phyloP scores from a whole-genome alignment of 2,113 vertebrate species.

The Dasyprocta punctata region DNA sequence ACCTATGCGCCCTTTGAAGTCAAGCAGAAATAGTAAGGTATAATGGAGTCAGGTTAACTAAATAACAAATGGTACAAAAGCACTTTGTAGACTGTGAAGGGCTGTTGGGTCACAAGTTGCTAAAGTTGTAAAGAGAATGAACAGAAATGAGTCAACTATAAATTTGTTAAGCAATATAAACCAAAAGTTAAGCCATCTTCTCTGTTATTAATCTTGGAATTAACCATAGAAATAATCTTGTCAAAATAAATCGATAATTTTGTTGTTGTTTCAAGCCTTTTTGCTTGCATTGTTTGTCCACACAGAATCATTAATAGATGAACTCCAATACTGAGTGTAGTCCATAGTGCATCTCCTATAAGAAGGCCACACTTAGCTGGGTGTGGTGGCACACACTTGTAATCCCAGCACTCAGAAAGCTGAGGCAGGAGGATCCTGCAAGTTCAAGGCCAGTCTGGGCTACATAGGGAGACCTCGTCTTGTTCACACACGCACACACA shows the following conservation, averaged over 20 bases:
- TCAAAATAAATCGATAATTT: neutral
- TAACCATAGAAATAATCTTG: neutral
- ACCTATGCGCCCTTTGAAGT: no score
- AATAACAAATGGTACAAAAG: no score
- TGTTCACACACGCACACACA: neutral
- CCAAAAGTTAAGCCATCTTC: neutral
- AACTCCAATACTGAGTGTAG: no score
- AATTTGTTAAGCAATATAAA: neutral
- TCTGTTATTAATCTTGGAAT: neutral
- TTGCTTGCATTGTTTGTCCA: neutral
- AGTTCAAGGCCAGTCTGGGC: neutral
- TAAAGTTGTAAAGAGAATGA: neutral
- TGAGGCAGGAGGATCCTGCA: neutral
- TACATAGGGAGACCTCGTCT: neutral
- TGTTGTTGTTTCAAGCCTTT: neutral
- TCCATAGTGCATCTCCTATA: fast-evolving
- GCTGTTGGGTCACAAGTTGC: neutral
- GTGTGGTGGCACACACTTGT: neutral
- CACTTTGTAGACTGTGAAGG: neutral
- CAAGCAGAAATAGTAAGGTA: neutral
- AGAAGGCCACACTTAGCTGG: neutral
- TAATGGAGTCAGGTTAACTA: no score
- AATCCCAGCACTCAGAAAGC: neutral
- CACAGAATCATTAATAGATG: neutral
- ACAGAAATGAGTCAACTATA: neutral